These are phyloP conservation scores for Mormoops blainvillei DNA, from an alignment of 2,113 vertebrate genomes.

Conservation along the genomic window DNA sequence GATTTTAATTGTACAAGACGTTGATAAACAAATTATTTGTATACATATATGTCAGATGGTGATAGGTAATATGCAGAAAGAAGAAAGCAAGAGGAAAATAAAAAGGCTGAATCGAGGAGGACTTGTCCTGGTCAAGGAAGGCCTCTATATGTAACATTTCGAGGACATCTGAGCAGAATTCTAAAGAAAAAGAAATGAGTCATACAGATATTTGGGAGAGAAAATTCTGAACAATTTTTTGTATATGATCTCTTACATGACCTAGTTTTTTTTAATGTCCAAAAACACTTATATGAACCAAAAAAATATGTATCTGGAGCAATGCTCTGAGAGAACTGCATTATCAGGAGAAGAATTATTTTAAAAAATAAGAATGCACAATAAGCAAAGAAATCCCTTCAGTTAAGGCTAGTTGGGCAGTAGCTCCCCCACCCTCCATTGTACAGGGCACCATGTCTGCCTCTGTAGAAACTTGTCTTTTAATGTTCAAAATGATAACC, in stretches of 20 bases:
- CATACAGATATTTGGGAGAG: background rate
- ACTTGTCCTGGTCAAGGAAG: background rate
- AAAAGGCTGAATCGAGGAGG: background rate
- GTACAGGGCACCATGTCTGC: background rate
- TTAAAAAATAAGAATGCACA: background rate
- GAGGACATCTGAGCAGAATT: background rate
- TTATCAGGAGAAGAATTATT: constrained; percentile 11
- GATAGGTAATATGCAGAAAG: background rate
- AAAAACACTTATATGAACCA: constrained; percentile 42
- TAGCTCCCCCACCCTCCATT: background rate
- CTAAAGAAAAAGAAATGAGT: background rate
- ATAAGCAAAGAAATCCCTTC: background rate
- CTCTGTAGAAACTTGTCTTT: background rate
- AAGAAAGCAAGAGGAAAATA: background rate
- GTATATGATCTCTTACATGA: background rate
- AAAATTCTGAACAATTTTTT: constrained; percentile 36
- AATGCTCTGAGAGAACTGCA: background rate
- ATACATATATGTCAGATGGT: background rate
- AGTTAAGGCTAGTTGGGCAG: background rate
- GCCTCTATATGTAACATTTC: background rate
- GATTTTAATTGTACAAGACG: constrained; percentile 26
- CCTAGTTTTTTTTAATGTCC: background rate
- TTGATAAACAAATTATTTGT: background rate
- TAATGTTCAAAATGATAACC: background rate
- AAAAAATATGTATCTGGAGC: background rate